These are phyloP conservation scores for Periphyllus acericola DNA, from an alignment of 2,888 invertebrate species.

Conservation along the genomic window DNA sequence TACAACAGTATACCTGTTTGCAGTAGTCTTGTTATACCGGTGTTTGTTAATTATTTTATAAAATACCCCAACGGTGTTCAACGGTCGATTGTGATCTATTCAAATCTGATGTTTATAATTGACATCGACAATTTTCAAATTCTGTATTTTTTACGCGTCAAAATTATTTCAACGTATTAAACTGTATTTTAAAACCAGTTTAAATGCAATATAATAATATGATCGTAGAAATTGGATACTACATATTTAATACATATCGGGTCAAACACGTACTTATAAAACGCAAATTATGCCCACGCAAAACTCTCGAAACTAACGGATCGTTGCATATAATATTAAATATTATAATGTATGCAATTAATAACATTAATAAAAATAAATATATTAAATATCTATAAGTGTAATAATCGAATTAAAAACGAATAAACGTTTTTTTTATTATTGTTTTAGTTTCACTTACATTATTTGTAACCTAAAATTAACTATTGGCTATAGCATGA, in stretches of 20 bases:
- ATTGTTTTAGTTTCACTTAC: too few relatives aligned
- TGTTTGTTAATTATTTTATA: background rate
- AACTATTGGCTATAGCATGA: too few relatives aligned
- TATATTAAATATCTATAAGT: background rate
- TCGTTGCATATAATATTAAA: background rate
- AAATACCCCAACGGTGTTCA: too few relatives aligned
- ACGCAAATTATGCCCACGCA: background rate
- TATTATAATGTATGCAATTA: background rate
- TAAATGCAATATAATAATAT: background rate
- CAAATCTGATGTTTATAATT: background rate
- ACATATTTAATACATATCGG: background rate
- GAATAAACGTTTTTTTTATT: too few relatives aligned
- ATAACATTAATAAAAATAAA: too few relatives aligned
- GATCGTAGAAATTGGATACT: background rate
- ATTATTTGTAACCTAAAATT: too few relatives aligned
- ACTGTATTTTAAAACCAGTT: constrained; percentile 25
- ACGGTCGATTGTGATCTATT: background rate
- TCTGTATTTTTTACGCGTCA: background rate
- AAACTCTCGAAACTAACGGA: background rate
- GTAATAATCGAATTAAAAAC: background rate
- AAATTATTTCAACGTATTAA: background rate
- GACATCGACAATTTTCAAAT: background rate
- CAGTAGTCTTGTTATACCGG: background rate
- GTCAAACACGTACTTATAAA: constrained; percentile 31
- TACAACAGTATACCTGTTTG: background rate